Evolutionary conservation across 2,888 invertebrate genomes (phyloP).

Genomic region (Baronia brevicornis): DNA sequence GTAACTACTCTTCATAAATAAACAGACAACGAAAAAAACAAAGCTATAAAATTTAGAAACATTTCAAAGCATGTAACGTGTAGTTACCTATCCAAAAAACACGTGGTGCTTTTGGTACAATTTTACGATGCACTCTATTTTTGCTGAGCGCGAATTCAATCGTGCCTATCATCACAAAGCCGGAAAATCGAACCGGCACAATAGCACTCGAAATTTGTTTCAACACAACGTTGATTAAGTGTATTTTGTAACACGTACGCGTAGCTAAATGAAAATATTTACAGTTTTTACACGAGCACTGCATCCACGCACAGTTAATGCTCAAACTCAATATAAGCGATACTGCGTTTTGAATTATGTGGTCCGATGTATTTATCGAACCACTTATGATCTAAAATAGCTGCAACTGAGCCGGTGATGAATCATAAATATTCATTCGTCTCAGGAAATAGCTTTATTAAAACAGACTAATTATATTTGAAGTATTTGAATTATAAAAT

Average conservation of each 20-base stretch:
- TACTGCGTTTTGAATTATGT: constrained; percentile 32
- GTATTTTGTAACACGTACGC: constrained; percentile 4
- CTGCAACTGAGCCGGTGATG: constrained; percentile 40
- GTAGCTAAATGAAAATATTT: constrained; percentile 16
- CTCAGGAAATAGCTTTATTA: constrained; percentile 24
- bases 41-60: no score
- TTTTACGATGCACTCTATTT: background rate
- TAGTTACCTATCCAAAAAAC: constrained; percentile 1
- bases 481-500: no score
- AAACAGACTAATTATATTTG: no score
- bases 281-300: constrained; percentile 9
- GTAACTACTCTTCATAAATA: no score
- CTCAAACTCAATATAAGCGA: constrained; percentile 36
- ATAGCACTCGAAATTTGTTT: constrained; percentile 2
- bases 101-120: background rate
- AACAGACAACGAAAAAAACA: no score
- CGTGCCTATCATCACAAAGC: constrained; percentile 3
- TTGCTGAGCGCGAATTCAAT: constrained; percentile 9
- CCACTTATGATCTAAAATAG: constrained; percentile 57
- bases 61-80: no score
- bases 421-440: constrained; percentile 33
- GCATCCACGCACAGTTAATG: constrained; percentile 34
- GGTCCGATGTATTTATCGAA: constrained; percentile 42
- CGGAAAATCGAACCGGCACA: constrained; percentile 6
- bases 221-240: constrained; percentile 3